Conservation (phyloP, 2,797 vertebrate species). For the Cottoperca gobio region DNA sequence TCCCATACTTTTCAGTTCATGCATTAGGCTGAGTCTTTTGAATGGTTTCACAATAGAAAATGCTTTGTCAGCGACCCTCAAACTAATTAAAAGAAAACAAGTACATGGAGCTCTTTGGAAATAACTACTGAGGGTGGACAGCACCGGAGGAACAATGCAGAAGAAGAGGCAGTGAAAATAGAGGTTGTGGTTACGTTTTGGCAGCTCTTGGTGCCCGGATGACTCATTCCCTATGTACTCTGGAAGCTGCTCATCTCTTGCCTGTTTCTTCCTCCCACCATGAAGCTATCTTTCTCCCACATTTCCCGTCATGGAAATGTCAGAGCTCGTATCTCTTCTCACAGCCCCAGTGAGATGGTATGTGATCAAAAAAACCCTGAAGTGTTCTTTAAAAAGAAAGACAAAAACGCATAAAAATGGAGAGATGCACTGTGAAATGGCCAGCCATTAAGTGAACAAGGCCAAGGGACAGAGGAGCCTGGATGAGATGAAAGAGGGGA, state of each 20-base stretch:
- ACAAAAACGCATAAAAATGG: slow-evolving; percentile 5
- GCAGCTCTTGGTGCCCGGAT: slow-evolving; percentile 46
- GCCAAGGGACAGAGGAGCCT: slow-evolving; percentile 19
- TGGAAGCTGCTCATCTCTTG: slow-evolving; percentile 35
- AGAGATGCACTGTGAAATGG: background rate
- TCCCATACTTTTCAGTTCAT: slow-evolving; percentile 26
- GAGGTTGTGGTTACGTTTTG: slow-evolving; percentile 50
- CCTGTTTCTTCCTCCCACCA: slow-evolving; percentile 26
- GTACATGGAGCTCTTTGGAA: slow-evolving; percentile 19
- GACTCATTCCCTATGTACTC: slow-evolving; percentile 53
- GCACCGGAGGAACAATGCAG: slow-evolving; percentile 23
- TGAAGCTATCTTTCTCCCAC: slow-evolving; percentile 16
- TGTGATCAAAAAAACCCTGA: slow-evolving; percentile 7
- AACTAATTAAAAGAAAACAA: slow-evolving; percentile 70
- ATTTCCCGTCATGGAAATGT: slow-evolving; percentile 12
- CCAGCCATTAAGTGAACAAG: background rate
- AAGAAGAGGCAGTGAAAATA: slow-evolving; percentile 42
- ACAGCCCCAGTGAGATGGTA: background rate
- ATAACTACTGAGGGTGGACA: slow-evolving; percentile 34
- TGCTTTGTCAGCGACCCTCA: slow-evolving; percentile 56
- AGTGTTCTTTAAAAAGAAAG: background rate
- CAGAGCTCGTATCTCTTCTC: slow-evolving; percentile 1
- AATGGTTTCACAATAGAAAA: slow-evolving; percentile 46
- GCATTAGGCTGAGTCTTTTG: slow-evolving; percentile 45
- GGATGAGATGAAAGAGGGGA: slow-evolving; percentile 49